These are phyloP conservation scores for Peucedramus taeniatus DNA, from an alignment of 2,113 vertebrate genomes.

Conservation along the genomic window DNA sequence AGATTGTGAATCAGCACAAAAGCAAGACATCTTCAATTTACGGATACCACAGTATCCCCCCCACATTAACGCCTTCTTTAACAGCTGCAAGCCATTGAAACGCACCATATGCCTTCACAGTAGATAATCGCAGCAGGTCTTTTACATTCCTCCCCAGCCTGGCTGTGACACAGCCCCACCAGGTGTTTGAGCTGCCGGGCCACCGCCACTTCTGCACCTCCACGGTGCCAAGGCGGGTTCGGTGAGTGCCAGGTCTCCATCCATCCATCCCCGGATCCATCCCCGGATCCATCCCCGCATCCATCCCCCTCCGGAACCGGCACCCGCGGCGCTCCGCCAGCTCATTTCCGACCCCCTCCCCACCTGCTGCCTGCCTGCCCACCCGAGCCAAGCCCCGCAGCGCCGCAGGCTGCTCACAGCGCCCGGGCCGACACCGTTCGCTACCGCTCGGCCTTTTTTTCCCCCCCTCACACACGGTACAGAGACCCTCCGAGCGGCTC, in stretches of 20 bases:
- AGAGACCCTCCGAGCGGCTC: background rate
- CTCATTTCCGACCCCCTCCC: background rate
- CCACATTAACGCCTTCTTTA: rapidly evolving
- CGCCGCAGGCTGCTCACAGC: background rate
- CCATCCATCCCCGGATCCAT: background rate
- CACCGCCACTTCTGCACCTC: rapidly evolving
- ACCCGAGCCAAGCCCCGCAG: background rate
- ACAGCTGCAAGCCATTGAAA: rapidly evolving
- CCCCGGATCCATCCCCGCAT: too few species aligned
- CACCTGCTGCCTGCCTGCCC: background rate
- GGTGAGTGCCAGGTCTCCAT: background rate
- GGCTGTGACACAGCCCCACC: background rate
- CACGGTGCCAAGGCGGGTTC: rapidly evolving
- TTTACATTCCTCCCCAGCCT: background rate
- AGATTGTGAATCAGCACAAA: background rate
- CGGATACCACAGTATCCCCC: background rate
- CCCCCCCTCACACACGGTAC: background rate
- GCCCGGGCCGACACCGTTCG: background rate
- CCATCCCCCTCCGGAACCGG: background rate
- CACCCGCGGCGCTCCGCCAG: background rate
- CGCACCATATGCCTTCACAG: rapidly evolving
- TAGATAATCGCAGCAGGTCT: background rate
- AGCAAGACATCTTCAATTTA: background rate
- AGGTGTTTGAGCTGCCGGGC: background rate
- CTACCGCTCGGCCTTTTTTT: background rate